Base-by-base conservation (phyloP, 2,113 vertebrate species). In the Amblyornis subalaris region DNA sequence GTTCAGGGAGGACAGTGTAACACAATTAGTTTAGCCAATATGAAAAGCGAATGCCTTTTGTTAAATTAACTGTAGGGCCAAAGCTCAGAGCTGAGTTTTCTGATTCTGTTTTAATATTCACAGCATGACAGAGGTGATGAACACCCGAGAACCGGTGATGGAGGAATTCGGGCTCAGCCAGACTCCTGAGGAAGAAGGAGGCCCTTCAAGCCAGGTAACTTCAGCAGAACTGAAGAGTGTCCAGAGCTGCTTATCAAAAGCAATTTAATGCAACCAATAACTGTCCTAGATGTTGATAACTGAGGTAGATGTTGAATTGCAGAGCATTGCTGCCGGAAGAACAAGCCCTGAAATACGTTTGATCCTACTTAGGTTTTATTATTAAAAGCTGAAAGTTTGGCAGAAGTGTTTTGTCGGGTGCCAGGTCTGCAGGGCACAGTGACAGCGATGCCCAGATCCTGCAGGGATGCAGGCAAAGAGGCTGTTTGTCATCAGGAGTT, bases 51-150 rank as follows among this genome's bases (percentile, higher is more conserved):
- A 0, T 35, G 12, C 8, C 18, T 62, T 91, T 74, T 86, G 25
- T 79, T 85, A 77, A 84, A 65, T 44, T 44, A 66, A 9, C 25
- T 48, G 18, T 51, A 25, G 5, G 12, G 10, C 14, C 29, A 82
- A 77, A 80, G 66, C 55, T 70, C 40, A 58, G 33, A 71, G 47
- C 25, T 82, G 61, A 85, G 42, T 66, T 85, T 88, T 89, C 23
- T 29, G 23, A 26, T 77, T 95, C 66, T 89, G 29, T 70, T 89
- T 73, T 38, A 48, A 74, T 94, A 31, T 84, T 90, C 31, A 20
- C 96, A 99, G 98, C 95, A 99, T 99, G 99, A 98, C 98, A 42
- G 98, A 99, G 92, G 98, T 99, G 96, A 98, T 99, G 96, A 98
- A 98, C 74, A 98, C 98, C 87, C 96, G 98, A 90, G 99, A 99